Percentiles rank a stretch among this genome's conserved stretches.
Evolutionary conservation across 2,797 vertebrate genomes (phyloP).

Genomic region (Halcyon chelicuti): DNA sequence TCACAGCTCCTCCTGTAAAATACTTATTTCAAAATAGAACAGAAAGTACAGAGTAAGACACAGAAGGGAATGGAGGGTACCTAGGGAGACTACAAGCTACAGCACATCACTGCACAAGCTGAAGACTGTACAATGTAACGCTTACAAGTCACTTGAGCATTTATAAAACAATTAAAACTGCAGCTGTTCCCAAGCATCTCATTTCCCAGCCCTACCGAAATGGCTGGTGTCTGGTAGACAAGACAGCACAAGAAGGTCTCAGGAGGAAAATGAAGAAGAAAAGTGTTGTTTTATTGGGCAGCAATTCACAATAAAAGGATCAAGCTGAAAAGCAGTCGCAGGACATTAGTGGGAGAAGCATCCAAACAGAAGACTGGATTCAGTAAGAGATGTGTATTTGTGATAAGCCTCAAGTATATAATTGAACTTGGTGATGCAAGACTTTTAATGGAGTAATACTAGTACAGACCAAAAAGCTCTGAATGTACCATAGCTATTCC

Average conservation of each 20-base stretch:
- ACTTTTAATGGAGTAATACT: background rate
- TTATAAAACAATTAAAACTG: slow-evolving; percentile 3
- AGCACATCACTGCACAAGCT: background rate
- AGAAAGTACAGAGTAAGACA: background rate
- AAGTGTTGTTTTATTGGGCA: background rate
- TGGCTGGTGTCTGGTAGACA: background rate
- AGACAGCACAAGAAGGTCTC: background rate
- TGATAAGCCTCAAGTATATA: slow-evolving; percentile 20
- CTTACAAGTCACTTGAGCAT: background rate
- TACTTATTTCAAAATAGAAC: background rate
- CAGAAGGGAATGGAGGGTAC: background rate
- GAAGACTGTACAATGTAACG: background rate
- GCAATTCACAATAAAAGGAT: background rate
- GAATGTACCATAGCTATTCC: background rate
- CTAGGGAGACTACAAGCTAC: background rate
- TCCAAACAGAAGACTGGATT: background rate
- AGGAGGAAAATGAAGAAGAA: background rate
- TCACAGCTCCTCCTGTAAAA: background rate
- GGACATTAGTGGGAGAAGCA: background rate
- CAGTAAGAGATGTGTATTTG: background rate
- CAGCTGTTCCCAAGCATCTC: background rate
- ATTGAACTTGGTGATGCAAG: slow-evolving; percentile 9
- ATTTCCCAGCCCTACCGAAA: background rate
- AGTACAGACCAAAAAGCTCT: background rate
- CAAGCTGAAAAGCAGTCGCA: background rate